Base-by-base conservation (phyloP, 2,797 vertebrate genomes). In the Adelosebastes latens region DNA sequence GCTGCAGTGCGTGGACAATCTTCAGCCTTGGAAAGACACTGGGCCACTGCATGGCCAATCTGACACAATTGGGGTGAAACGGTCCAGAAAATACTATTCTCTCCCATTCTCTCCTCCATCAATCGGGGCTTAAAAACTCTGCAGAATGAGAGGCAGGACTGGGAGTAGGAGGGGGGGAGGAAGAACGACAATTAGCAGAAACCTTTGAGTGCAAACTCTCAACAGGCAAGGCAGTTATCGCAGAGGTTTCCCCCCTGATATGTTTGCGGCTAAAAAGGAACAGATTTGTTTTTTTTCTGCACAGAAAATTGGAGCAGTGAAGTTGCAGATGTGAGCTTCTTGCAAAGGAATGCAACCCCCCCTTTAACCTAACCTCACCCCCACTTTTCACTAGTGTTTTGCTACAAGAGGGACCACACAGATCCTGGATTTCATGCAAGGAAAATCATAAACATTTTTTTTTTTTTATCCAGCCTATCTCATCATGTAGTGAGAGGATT, bases 11-110 rank as follows among this genome's bases (percentile, higher is more conserved):
- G 92, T 94, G 93, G 95, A 96, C 94, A 95, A 95, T 92, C 92
- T 86, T 80, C 91, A 86, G 83, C 72, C 88, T 80, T 80, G 87
- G 77, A 92, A 64, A 94, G 89, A 95, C 94, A 92, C 87, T 79
- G 88, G 90, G 88, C 89, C 92, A 55, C 92, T 89, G 94, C 95
- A 93, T 88, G 94, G 94, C 93, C 93, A 94, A 80, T 83, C 92
- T 79, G 82, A 93, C 95, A 97, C 96, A 97, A 96, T 96, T 87
- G 90, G 88, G 92, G 94, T 95, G 95, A 96, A 96, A 95, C 95
- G 90, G 96, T 89, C 93, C 96, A 96, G 96, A 96, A 96, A 97
- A 97, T 93, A 94, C 95, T 92, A 96, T 96, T 96, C 95, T 95
- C 88, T 85, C 74, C 92, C 85, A 90, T 95, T 95, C 92, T 95